Evolutionary conservation across 2,113 vertebrate species (phyloP).

Genomic region (Halcyon malimbica): DNA sequence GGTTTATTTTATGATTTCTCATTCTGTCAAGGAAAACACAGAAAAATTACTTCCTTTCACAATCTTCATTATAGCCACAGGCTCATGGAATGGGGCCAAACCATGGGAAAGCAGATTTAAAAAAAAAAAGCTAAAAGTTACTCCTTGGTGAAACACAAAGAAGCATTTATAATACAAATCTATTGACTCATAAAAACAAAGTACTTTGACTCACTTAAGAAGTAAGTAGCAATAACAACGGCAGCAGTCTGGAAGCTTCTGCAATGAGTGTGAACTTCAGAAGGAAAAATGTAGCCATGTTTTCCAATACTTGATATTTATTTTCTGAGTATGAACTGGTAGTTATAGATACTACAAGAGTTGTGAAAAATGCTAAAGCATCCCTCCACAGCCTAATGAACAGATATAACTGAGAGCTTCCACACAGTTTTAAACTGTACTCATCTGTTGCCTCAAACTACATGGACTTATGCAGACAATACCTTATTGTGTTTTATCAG

Average conservation of each 20-base stretch:
- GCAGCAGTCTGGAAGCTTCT: neutral
- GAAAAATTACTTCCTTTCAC: neutral
- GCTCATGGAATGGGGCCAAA: neutral
- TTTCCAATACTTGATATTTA: neutral
- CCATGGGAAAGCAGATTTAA: neutral
- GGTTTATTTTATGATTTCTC: neutral
- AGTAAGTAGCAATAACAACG: neutral
- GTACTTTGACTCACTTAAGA: neutral
- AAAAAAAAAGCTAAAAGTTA: neutral
- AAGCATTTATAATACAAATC: neutral
- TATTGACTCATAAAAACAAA: neutral
- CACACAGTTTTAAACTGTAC: neutral
- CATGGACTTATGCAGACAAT: neutral
- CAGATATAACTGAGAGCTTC: neutral
- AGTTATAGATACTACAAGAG: neutral
- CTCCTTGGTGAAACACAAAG: neutral
- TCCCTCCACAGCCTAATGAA: neutral
- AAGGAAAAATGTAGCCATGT: fast-evolving
- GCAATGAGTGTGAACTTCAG: neutral
- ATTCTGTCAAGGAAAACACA: neutral
- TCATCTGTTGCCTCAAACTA: neutral
- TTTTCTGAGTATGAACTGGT: neutral
- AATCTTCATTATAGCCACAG: neutral
- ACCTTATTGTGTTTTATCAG: neutral
- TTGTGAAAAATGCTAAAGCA: neutral